Evolutionary conservation across 2,888 invertebrate species (phyloP).

Genomic region (Hemaris fuciformis): DNA sequence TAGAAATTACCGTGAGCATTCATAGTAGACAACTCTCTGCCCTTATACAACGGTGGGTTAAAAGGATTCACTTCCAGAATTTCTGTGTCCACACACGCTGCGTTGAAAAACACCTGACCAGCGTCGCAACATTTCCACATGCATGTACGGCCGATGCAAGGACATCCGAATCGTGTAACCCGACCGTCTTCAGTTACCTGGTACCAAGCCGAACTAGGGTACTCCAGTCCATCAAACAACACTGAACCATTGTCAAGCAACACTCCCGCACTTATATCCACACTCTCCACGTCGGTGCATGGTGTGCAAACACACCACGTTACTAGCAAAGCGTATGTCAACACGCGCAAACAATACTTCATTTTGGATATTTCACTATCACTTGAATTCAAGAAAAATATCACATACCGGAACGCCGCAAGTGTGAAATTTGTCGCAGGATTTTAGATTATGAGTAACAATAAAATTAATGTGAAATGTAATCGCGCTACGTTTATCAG

Average conservation of each 20-base stretch:
- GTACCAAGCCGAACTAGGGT: constrained; percentile 52
- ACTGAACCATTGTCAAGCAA: constrained; percentile 52
- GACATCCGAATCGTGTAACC: constrained; percentile 51
- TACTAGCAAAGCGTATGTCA: constrained; percentile 29
- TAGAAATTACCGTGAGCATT: constrained; percentile 55
- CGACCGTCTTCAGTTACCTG: constrained; percentile 43
- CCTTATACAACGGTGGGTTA: constrained; percentile 58
- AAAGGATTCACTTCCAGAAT: constrained; percentile 51
- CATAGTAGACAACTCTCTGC: constrained; percentile 37
- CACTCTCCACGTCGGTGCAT: constrained; percentile 53
- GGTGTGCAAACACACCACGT: constrained; percentile 38
- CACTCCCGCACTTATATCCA: constrained; percentile 58
- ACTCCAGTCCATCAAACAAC: constrained; percentile 54
- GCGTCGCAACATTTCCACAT: constrained; percentile 63
- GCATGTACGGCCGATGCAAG: constrained; percentile 60
- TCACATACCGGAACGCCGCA: neutral
- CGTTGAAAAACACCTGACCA: constrained; percentile 42
- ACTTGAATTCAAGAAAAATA: neutral
- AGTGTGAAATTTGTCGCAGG: constrained; percentile 13
- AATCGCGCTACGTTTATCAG: constrained; percentile 48
- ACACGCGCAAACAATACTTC: constrained; percentile 10
- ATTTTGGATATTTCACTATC: constrained; percentile 36
- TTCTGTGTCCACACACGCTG: constrained; percentile 43
- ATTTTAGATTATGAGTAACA: constrained; percentile 37
- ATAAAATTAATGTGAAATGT: constrained; percentile 39